These are phyloP conservation scores for Agrilus biguttatus DNA, from an alignment of 2,888 invertebrate genomes.

Conservation along the genomic window DNA sequence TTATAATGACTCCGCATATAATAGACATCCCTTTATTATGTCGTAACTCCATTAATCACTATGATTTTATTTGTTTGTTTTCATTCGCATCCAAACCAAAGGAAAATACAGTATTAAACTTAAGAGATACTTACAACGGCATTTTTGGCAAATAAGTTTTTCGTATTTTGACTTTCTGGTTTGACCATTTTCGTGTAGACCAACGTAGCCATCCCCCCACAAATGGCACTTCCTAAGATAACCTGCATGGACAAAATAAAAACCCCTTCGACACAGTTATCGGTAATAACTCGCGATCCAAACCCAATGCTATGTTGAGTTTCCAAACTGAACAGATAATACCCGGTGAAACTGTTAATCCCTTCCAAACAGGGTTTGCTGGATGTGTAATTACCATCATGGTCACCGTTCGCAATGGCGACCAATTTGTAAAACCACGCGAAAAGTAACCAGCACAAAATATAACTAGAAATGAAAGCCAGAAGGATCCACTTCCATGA, in stretches of 20 bases:
- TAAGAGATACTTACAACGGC: conserved; percentile 39
- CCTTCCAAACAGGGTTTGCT: conserved; percentile 39
- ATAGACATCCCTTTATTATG: no score
- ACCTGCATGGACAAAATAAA: conserved; percentile 73
- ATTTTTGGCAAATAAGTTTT: conserved; percentile 52
- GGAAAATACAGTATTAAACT: no score
- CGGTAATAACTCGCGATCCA: conserved; percentile 65
- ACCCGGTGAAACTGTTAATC: conserved; percentile 44
- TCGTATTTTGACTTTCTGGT: conserved; percentile 29
- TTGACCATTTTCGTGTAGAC: conserved; percentile 53
- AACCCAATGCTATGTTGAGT: conserved; percentile 73
- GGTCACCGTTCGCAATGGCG: conserved; percentile 62
- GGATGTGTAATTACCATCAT: conserved; percentile 39
- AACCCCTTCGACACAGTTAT: conserved; percentile 74
- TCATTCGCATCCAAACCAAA: no score
- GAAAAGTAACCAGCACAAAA: conserved; percentile 64
- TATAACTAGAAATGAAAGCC: conserved; percentile 46
- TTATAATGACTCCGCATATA: no score
- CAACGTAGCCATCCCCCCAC: conserved; percentile 30
- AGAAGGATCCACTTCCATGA: conserved; percentile 59
- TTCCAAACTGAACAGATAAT: conserved; percentile 74
- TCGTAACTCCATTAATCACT: no score
- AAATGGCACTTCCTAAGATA: conserved; percentile 38
- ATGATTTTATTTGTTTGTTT: no score
- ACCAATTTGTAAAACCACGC: conserved; percentile 67